Evolutionary conservation across 1,140 invertebrate species (phyloP), one percentile per base, ranked within the genome.

Genomic region (Probaryconus sp.): DNA sequence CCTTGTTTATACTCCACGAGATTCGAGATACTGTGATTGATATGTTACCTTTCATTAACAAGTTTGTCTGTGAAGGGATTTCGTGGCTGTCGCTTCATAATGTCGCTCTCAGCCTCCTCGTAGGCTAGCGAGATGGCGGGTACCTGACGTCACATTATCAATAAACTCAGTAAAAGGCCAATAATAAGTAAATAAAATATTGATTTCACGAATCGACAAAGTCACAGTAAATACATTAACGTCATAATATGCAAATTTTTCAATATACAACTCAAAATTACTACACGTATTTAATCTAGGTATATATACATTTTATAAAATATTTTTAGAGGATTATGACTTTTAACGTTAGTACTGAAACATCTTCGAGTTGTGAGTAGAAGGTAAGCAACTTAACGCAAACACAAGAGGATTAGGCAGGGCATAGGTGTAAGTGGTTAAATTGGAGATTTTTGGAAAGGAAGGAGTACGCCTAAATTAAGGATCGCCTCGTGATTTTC

Each of bases 111-210:
- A 83, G 98, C 96, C 90, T 97, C 93, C 93, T 99, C 98, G 91
- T 99, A 99, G 88, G 98, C 98, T 90, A 99, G 92, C 83, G 98
- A 99, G 91, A 99, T 99, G 90, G 98, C 98, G 87, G 98, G 98
- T 88, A 99, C 95, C 96, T 97, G 85, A 89, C 69, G 84, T 87
- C 82, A 88, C 69, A 85, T 78, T 86, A 87, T 85, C 83, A 86
- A 87, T 45, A 85, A 82, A 79, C 82, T 87, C 78, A 85, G 81
- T 86, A 81, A 83, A 70, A 82, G 78, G 70, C 67, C 67, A n/a
- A n/a, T 67, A 68, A 81, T 18, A 80, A 47, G 63, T 76, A 80
- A 73, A 79, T 78, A 64, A 77, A 78, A 64, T 75, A 43, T 64
- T 47, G 37, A 65, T 73, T 72, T n/a, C 48, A 51, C 51, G 60